Evolutionary conservation across 2,113 vertebrate species (phyloP), one percentile per base, ranked within the genome.

Genomic region (Periophthalmus modestus): DNA sequence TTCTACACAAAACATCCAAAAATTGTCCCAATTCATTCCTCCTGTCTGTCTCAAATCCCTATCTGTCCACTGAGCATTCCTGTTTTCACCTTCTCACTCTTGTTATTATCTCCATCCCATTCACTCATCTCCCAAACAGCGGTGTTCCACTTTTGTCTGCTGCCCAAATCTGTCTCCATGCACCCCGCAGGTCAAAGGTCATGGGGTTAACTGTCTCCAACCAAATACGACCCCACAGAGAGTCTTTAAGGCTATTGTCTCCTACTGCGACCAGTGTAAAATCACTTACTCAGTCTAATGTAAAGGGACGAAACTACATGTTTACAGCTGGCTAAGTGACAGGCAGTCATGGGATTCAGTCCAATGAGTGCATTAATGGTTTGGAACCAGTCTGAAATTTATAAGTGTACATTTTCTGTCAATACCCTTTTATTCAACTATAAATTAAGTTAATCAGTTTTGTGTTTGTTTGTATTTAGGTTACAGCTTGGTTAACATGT

Each of bases 161-260:
- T 28, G 48, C 16, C 59, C 61, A 75, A 74, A 67, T 81, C 36
- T 52, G 48, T 79, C 81, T 65, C 34, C 34, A 62, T 70, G 76
- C 83, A 79, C 81, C 59, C 83, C 66, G 7, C 71, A 71, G 89
- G 87, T 89, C 88, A 78, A 54, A 83, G 87, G 84, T 73, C 7
- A 21, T 0, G 0, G 36, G 66, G 85, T 87, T 85, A 88, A 87
- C 86, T 75, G 81, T 83, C 77, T 54, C n/a, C 2, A 69, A 69
- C 69, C 73, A 82, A 80, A 74, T 82, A 59, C 46, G 66, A 75
- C 80, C 79, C 82, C 80, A 68, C 84, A 82, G 78, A 80, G 83
- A 80, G 80, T 62, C 82, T 82, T 72, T 63, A 79, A 83, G 75
- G 77, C 55, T 71, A 74, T 87, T 87, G 81, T 78, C 77, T 83